Base-by-base conservation (phyloP, 2,797 vertebrate genomes). In the Myotis pilosus region DNA sequence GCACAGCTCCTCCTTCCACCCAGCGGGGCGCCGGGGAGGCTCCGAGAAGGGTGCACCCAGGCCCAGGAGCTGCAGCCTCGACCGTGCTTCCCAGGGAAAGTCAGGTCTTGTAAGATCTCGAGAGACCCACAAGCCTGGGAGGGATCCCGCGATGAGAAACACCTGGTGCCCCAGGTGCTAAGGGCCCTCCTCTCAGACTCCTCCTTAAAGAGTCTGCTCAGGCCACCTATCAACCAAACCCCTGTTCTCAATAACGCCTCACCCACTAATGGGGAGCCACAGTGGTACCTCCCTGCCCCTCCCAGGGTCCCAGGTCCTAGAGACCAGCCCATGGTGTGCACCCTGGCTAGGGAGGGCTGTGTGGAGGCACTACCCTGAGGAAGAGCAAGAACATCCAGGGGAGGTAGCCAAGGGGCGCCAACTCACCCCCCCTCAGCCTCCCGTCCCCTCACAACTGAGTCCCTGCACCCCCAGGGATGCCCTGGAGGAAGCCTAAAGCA, bases 11-110 rank as follows among this genome's bases (percentile, higher is more conserved):
- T 16, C 47, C 2, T 23, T 33, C 30, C 2, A 55, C n/a, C 55
- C 28, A 53, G 16, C 44, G 8, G 10, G 47, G n/a, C 1, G 3
- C 25, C 2, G 0, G 2, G 6, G 19, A 75, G 5, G 38, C 36
- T 38, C 49, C 7, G 20, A 22, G 23, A 44, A 47, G 0, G 22
- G 51, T 2, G 5, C n/a, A 2, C 2, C 17, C n/a, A 17, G 8
- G 10, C 30, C 15, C 30, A 3, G 62, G 0, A 9, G 2, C 64
- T 2, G 19, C 16, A 0, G 4, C 66, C 75, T 17, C 12, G 0
- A 5, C 5, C 1, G 1, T 19, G 41, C 66, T 33, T 64, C 9
- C 28, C 57, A 3, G 62, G 76, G 16, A 36, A 60, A 78, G 51
- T 20, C 16, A 0, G 12, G 23, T 79, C 33, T 10, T 5, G 15